These are phyloP conservation scores for Clanis bilineata DNA, from an alignment of 2,888 invertebrate genomes.

Conservation along the genomic window DNA sequence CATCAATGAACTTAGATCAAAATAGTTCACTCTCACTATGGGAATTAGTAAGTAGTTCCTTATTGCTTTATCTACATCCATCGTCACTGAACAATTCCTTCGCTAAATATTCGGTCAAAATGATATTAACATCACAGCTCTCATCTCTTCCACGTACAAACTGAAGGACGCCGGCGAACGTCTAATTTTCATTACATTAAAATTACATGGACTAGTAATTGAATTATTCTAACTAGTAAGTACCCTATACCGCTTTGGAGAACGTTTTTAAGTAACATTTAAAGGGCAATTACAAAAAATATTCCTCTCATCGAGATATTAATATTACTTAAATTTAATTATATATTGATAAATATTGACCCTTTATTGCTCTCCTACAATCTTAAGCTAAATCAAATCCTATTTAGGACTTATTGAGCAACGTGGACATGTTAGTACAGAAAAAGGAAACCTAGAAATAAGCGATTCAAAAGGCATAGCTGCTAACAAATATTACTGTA, in stretches of 20 bases:
- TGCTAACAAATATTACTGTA: slow-evolving; percentile 5
- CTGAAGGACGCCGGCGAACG: slow-evolving; percentile 56
- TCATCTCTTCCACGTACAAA: background rate
- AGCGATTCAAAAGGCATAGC: slow-evolving; percentile 6
- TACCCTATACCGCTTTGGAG: slow-evolving; percentile 81
- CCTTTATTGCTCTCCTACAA: slow-evolving; percentile 72
- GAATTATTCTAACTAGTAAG: slow-evolving; percentile 81
- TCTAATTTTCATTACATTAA: slow-evolving; percentile 73
- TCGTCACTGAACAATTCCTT: background rate
- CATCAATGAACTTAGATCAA: background rate
- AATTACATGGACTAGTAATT: slow-evolving; percentile 81
- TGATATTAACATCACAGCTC: background rate
- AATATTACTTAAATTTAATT: slow-evolving; percentile 58
- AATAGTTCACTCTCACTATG: background rate
- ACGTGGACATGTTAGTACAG: slow-evolving; percentile 71
- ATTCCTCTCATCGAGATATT: slow-evolving; percentile 55
- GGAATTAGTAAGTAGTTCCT: background rate
- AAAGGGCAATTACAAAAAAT: slow-evolving; percentile 62
- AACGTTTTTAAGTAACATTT: slow-evolving; percentile 59
- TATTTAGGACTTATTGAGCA: slow-evolving; percentile 73
- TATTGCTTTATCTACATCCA: background rate
- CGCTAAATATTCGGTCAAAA: background rate
- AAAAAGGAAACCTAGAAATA: slow-evolving; percentile 49
- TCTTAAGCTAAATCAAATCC: slow-evolving; percentile 72
- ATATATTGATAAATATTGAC: slow-evolving; percentile 47